Base-by-base conservation (phyloP, 1,140 invertebrate genomes). In the Tetragonula clypearis region DNA sequence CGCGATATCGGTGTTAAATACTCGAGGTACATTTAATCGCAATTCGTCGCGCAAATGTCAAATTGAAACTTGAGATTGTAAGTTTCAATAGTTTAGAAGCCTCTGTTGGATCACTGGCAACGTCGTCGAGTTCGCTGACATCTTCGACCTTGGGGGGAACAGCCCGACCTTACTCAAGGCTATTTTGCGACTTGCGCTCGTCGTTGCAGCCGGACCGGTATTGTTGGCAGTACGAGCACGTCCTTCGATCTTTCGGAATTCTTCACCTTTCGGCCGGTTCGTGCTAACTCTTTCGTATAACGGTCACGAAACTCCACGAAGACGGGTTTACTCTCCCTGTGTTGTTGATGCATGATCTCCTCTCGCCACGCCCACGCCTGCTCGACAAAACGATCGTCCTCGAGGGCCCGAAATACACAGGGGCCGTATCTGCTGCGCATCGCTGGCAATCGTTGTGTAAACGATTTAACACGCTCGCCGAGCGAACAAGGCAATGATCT, bases 121-220 rank as follows among this genome's bases (percentile, higher is more conserved):
- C 56, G 49, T 23, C n/a, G 71, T 11, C 56, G 60, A 35, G 88
- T 89, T 90, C 88, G 55, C 66, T 69, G 88, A 69, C 88, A 86
- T 19, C n/a, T 68, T 69, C 81, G 35, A 78, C 88, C 85, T 90
- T 89, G 75, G 75, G 75, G 75, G 21, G 68, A 49, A 53, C 58
- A 78, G 56, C 88, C 71, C 79, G 88, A 90, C 88, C 88, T 90
- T 90, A 87, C 88, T 62, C 86, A 90, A 89, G 88, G 85, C 82
- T 90, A 85, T 88, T 90, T 89, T 85, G 79, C 82, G 83, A 87
- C 74, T 89, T 89, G 35, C 53, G 23, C 41, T 35, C 77, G 62
- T 49, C 74, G 58, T 60, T 65, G 41, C n/a, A 8, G 41, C 56
- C 49, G 84, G 72, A 53, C 60, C 41, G 77, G 82, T 84, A 79